Base-by-base conservation (phyloP, 1,140 invertebrate genomes). In the Hypsibius dujardini region DNA sequence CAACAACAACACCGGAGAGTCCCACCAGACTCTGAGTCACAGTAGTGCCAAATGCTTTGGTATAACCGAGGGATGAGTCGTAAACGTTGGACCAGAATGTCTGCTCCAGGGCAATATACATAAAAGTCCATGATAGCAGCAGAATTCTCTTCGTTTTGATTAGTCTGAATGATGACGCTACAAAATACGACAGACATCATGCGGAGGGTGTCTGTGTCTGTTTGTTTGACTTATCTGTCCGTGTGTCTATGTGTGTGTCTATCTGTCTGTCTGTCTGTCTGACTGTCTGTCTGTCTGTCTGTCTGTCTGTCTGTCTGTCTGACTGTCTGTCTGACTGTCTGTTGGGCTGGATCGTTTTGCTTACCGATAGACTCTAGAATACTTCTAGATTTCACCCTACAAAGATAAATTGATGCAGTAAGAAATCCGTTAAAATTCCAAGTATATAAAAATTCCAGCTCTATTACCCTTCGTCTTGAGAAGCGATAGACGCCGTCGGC, bases 81-180 rank as follows among this genome's bases (percentile, higher is more conserved):
- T 96, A 97, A 0, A 98, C 92, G 1, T 90, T 92, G 77, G 90
- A 92, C 80, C 89, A 95, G 83, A 96, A 97, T 0, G 91, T 92
- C 47, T 95, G 79, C 74, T 92, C 90, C 46, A 96, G 78, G 62
- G 93, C 94, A 89, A 92, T 94, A 77, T 95, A 96, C 71, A 92
- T 85, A 78, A 95, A 95, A 0, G 89, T 88, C 47, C 91, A 77
- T 73, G 86, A 86, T 1, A 96, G 80, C 0, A 94, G 77, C 15
- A 92, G 75, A 90, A 97, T 96, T 70, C 56, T 15, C 28, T 50
- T 3, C 1, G 74, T 75, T 45, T 56, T 71, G 1, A 73, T n/a
- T 46, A 75, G 70, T 15, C 47, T 3, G 2, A 75, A 71, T 7
- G 74, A 73, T 15, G 70, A 69, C 1, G 40, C 73, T 74, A 59